Conservation (phyloP, 2,113 vertebrate species). For the Aphyosemion australe region DNA sequence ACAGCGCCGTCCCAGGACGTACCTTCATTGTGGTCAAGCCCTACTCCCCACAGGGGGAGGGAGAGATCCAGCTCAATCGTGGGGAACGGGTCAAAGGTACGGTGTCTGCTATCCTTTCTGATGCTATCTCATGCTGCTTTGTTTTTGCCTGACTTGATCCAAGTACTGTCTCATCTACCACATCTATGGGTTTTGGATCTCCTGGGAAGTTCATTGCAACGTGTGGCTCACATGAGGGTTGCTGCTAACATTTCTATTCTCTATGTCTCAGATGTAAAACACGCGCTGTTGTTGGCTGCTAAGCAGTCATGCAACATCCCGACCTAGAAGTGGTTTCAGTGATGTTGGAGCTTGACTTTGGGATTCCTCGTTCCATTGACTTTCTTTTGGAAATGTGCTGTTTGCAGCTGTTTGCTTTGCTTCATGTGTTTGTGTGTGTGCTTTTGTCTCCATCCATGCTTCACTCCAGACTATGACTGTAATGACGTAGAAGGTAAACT, state of each 20-base stretch:
- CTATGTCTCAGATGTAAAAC: slow-evolving; percentile 14
- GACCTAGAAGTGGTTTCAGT: slow-evolving; percentile 40
- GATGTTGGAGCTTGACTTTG: slow-evolving; percentile 36
- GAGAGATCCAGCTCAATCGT: slow-evolving; percentile 94
- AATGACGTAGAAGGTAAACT: slow-evolving; percentile 82
- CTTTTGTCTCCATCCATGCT: slow-evolving; percentile 80
- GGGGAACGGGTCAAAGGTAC: slow-evolving; percentile 95
- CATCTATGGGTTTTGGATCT: slow-evolving; percentile 2
- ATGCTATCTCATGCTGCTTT: neutral
- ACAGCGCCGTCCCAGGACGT: slow-evolving; percentile 94
- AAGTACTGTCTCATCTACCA: neutral
- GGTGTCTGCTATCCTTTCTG: slow-evolving; percentile 36
- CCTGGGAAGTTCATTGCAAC: slow-evolving; percentile 16
- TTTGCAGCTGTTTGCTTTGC: slow-evolving; percentile 53
- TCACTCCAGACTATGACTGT: slow-evolving; percentile 80
- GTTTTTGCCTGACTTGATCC: slow-evolving; percentile 1
- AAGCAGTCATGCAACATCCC: slow-evolving; percentile 31
- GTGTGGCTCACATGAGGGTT: slow-evolving; percentile 26
- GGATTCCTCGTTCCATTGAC: slow-evolving; percentile 44
- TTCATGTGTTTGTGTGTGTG: slow-evolving; percentile 71
- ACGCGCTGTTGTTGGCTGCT: slow-evolving; percentile 20
- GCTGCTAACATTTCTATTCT: slow-evolving; percentile 18
- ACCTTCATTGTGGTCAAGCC: slow-evolving; percentile 95
- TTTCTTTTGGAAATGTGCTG: slow-evolving; percentile 47
- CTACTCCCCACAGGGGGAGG: slow-evolving; percentile 90